Evolutionary conservation across 2,797 vertebrate genomes (phyloP).

Genomic region (Semaprochilodus insignis): DNA sequence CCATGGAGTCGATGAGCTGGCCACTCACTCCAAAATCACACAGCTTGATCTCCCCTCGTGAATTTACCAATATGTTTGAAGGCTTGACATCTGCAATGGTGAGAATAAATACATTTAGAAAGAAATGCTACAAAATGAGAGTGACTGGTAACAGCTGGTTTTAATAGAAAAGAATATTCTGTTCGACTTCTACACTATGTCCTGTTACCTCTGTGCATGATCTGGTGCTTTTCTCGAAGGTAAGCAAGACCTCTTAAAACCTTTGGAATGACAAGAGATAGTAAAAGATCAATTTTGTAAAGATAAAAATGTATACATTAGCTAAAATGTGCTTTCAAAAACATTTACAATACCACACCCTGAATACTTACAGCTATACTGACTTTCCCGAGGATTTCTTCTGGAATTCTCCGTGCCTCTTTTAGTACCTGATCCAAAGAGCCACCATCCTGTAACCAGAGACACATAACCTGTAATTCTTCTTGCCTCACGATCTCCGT

Average conservation of each 20-base stretch:
- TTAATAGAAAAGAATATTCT: background rate
- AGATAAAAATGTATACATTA: background rate
- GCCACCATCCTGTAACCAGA: conserved; percentile 81
- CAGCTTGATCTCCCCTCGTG: conserved; percentile 86
- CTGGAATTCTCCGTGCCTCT: conserved; percentile 87
- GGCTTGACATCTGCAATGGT: conserved; percentile 84
- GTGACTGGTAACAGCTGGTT: background rate
- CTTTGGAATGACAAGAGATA: conserved; percentile 63
- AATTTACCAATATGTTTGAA: conserved; percentile 88
- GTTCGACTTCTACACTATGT: background rate
- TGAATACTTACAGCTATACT: conserved; percentile 86
- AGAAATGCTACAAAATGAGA: background rate
- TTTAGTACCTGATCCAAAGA: conserved; percentile 90
- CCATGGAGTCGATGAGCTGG: conserved; percentile 90
- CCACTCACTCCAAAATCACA: conserved; percentile 89
- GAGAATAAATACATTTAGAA: background rate
- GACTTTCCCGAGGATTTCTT: conserved; percentile 91
- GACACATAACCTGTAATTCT: background rate
- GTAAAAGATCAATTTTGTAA: background rate
- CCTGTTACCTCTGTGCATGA: conserved; percentile 89
- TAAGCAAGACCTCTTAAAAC: conserved; percentile 90
- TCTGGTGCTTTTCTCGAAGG: conserved; percentile 92
- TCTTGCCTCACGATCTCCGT: background rate
- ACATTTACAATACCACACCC: background rate
- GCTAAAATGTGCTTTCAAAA: background rate